These are phyloP conservation scores for Emydura subglobosa DNA, from an alignment of 2,113 vertebrate genomes.

Conservation along the genomic window DNA sequence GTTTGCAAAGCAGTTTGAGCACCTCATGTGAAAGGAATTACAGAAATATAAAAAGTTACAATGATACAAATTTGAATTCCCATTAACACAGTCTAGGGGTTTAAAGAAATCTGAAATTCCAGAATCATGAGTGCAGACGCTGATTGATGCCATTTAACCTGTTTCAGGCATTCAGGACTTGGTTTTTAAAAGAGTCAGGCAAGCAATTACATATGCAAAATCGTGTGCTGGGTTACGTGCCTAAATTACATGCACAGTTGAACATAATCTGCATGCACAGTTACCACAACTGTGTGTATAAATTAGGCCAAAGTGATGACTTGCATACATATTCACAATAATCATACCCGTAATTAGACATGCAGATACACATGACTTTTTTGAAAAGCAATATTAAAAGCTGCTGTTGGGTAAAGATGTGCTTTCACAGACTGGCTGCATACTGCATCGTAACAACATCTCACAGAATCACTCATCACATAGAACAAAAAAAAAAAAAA, in stretches of 20 bases:
- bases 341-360: conserved; percentile 55
- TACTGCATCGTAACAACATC: neutral
- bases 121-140: accelerated
- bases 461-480: neutral
- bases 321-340: conserved; percentile 22
- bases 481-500: neutral
- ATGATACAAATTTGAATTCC: neutral
- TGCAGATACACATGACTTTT: conserved; percentile 27
- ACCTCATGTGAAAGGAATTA: neutral
- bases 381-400: conserved; percentile 28
- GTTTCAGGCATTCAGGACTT: neutral
- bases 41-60: neutral
- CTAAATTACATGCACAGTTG: conserved; percentile 15
- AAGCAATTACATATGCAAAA: conserved; percentile 4
- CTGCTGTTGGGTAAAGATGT: neutral
- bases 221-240: neutral
- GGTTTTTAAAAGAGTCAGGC: neutral
- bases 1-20: neutral
- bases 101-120: conserved; percentile 27
- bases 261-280: conserved; percentile 36
- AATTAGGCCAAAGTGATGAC: conserved; percentile 15
- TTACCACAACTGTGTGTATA: conserved; percentile 4
- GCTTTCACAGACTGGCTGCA: neutral
- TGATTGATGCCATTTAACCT: neutral
- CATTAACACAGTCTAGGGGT: neutral